Conservation (phyloP, 2,888 invertebrate species). For the Calephelis perditalis region DNA sequence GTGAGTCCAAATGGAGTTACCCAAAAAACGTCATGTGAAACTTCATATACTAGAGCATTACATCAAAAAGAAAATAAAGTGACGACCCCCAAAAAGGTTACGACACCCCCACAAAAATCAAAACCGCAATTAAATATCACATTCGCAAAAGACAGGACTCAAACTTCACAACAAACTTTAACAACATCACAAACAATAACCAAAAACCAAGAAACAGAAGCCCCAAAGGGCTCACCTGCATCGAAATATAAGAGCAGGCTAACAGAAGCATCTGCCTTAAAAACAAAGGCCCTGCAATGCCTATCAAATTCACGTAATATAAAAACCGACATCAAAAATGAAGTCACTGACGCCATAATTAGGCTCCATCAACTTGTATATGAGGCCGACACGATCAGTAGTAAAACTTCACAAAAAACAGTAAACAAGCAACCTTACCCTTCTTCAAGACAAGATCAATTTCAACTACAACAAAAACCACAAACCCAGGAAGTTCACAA, state of each 20-base stretch:
- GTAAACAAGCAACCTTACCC: no score
- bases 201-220: background rate
- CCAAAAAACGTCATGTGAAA: no score
- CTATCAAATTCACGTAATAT: slow-evolving; percentile 4
- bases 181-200: background rate
- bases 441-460: no score
- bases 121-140: no score
- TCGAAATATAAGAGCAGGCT: background rate
- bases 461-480: background rate
- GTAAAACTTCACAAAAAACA: background rate
- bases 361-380: slow-evolving; percentile 7
- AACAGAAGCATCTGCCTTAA: background rate
- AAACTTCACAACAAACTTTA: background rate
- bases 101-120: no score
- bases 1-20: no score
- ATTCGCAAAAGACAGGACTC: no score
- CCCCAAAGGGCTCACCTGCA: background rate
- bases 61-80: no score
- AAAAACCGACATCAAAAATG: slow-evolving; percentile 2
- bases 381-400: background rate
- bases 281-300: background rate
- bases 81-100: no score
- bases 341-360: background rate
- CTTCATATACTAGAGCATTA: no score
- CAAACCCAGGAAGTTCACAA: background rate